Evolutionary conservation across 1,140 invertebrate species (phyloP).

Genomic region (Euura saliciscinereae): DNA sequence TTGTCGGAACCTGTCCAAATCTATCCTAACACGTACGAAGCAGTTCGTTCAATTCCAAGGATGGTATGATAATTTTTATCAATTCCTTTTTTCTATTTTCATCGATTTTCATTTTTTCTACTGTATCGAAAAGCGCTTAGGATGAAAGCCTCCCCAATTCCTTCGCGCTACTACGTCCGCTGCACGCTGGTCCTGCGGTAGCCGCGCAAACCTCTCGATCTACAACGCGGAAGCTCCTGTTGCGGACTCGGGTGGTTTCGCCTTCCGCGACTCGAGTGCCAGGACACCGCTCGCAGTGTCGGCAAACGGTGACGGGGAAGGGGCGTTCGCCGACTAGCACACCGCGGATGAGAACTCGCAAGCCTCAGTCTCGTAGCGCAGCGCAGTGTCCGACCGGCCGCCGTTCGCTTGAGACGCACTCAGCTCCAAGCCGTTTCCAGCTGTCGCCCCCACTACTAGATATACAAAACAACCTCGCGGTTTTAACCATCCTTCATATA

Average conservation of each 20-base stretch:
- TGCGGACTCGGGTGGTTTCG: neutral
- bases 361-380: slow-evolving; percentile 4
- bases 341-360: neutral
- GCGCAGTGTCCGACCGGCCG: neutral
- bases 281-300: slow-evolving; percentile 1
- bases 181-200: slow-evolving; percentile 27
- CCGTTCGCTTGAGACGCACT: slow-evolving; percentile 29
- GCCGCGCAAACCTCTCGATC: slow-evolving; percentile 18
- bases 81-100: no score
- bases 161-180: slow-evolving; percentile 31
- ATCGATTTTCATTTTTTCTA: no score
- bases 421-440: neutral
- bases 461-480: no score
- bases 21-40: no score
- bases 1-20: no score
- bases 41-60: no score
- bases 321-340: slow-evolving; percentile 8
- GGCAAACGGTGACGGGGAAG: neutral
- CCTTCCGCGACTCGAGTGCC: neutral
- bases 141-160: no score
- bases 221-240: no score
- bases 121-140: no score
- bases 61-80: no score
- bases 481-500: no score
- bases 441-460: no score